These are phyloP conservation scores for Pheosia gnoma DNA, from an alignment of 2,888 invertebrate species.

Conservation along the genomic window DNA sequence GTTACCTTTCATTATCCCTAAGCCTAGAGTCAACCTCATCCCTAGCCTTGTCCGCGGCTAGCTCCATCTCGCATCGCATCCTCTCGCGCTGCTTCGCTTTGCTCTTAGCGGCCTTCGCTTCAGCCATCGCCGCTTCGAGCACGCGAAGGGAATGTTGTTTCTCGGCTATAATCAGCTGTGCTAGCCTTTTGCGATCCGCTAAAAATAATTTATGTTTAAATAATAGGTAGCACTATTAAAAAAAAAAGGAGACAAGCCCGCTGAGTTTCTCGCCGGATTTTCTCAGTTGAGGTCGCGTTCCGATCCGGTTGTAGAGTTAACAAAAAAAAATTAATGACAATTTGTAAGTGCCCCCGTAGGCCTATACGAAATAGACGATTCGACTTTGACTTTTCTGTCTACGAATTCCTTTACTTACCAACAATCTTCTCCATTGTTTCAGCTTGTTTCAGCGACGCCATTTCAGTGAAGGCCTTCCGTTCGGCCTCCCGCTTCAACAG, in stretches of 20 bases:
- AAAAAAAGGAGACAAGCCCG: too few species aligned
- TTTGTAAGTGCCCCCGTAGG: too few species aligned
- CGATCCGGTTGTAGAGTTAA: too few species aligned
- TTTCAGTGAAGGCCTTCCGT: conserved; percentile 77
- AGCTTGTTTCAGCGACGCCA: conserved; percentile 78
- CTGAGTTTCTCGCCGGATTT: not conserved
- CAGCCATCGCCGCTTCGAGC: conserved; percentile 76
- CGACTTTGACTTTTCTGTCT: too few species aligned
- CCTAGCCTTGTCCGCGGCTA: conserved; percentile 55
- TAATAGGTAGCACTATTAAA: too few species aligned
- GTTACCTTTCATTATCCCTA: conserved; percentile 68
- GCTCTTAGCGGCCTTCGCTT: conserved; percentile 69
- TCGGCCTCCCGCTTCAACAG: conserved; percentile 74
- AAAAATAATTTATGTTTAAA: conserved; percentile 23
- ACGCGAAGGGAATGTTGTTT: conserved; percentile 76
- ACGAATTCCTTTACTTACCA: conserved; percentile 47
- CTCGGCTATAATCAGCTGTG: conserved; percentile 76
- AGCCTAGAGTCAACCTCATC: conserved; percentile 72
- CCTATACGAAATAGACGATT: too few species aligned
- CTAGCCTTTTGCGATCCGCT: conserved; percentile 76
- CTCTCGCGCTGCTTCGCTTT: conserved; percentile 61
- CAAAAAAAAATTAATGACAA: too few species aligned
- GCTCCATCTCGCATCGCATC: conserved; percentile 52
- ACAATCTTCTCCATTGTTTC: conserved; percentile 79
- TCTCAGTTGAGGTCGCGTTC: not conserved